Percentiles rank a stretch among this genome's conserved stretches.
These are phyloP conservation scores for Philopotamus ludificatus DNA, from an alignment of 1,140 invertebrate species.

Conservation along the genomic window DNA sequence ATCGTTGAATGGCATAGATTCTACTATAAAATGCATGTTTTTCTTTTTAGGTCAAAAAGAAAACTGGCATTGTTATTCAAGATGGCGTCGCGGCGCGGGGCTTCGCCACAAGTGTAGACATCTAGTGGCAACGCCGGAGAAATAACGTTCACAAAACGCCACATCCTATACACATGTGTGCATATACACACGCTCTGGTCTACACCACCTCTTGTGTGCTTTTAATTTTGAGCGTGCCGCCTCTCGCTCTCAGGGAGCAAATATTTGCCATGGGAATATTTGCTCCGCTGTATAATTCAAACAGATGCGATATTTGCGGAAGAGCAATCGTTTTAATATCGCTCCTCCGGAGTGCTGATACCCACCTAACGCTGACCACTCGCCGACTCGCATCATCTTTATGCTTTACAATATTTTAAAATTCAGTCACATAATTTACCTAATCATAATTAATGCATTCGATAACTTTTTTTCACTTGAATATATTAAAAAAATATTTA, in stretches of 20 bases:
- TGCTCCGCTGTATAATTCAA: conserved; percentile 66
- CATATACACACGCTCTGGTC: not conserved
- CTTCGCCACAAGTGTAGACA: not conserved
- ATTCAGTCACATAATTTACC: no score
- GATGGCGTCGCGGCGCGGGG: not conserved
- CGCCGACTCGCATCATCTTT: not conserved
- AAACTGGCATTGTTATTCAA: no score
- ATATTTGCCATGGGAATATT: conserved; percentile 66
- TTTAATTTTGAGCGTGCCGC: conserved; percentile 61
- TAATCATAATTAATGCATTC: no score
- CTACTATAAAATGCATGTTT: no score
- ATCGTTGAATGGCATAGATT: no score
- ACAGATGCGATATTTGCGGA: conserved; percentile 64
- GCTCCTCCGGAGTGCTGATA: conserved; percentile 39
- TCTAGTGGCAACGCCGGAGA: not conserved
- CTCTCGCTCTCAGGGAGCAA: conserved; percentile 55
- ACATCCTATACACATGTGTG: conserved; percentile 14
- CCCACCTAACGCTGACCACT: conserved; percentile 16
- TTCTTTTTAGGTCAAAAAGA: no score
- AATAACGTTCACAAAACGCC: not conserved
- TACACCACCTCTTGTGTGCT: conserved; percentile 50
- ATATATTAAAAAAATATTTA: no score
- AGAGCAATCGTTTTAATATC: conserved; percentile 68
- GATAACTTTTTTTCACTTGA: no score
- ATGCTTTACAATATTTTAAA: no score